These are phyloP conservation scores for Drosophila birchii DNA, from an alignment of 2,888 invertebrate genomes.

Conservation along the genomic window DNA sequence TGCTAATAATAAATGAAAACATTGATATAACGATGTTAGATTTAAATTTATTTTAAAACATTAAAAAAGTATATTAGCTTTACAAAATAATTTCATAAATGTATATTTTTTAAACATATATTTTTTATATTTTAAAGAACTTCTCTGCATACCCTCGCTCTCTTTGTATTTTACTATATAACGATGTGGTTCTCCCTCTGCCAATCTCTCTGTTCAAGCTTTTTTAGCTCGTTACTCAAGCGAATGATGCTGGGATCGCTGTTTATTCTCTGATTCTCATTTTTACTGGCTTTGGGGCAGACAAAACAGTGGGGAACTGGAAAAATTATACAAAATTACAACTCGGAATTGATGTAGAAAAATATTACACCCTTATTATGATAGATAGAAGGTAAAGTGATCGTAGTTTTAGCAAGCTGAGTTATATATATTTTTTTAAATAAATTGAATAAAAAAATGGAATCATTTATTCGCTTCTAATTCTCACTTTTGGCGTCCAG, in stretches of 20 bases:
- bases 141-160: neutral
- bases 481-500: neutral
- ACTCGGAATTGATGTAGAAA: neutral
- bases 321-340: neutral
- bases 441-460: neutral
- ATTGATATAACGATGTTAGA: too few species aligned
- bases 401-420: neutral
- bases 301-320: neutral
- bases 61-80: too few species aligned
- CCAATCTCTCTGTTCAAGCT: neutral
- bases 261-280: neutral
- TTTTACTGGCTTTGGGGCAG: neutral
- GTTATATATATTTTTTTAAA: neutral
- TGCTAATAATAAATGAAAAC: too few species aligned
- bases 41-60: too few species aligned
- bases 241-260: conserved; percentile 15
- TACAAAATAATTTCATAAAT: too few species aligned
- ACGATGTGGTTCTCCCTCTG: neutral
- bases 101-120: neutral
- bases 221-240: neutral
- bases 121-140: neutral
- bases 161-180: neutral
- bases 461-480: neutral
- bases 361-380: neutral
- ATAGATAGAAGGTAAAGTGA: neutral